Evolutionary conservation across 2,113 vertebrate genomes (phyloP).

Genomic region (Onychorhynchus coronatus): DNA sequence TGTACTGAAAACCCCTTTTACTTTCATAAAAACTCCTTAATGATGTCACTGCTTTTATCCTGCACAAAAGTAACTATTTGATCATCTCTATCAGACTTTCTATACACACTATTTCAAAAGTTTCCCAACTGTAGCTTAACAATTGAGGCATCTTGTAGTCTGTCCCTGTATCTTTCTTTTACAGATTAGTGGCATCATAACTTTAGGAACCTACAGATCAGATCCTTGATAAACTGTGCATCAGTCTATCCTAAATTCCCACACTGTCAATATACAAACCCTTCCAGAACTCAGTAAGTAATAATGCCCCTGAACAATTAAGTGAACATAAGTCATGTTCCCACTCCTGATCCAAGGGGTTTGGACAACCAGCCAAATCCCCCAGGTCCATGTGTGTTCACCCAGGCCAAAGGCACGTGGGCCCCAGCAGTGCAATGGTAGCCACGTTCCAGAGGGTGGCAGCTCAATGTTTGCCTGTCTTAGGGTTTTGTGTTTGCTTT

Average conservation of each 20-base stretch:
- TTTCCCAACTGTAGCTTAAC: neutral
- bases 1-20: neutral
- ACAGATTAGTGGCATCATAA: neutral
- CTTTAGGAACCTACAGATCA: neutral
- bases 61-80: neutral
- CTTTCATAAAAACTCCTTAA: neutral
- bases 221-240: neutral
- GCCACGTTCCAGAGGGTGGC: slow-evolving; percentile 17
- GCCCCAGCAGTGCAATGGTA: neutral
- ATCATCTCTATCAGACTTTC: neutral
- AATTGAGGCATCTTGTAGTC: neutral
- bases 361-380: neutral
- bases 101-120: neutral
- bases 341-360: neutral
- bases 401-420: neutral
- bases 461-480: neutral
- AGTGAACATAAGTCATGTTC: neutral
- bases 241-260: neutral
- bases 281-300: neutral
- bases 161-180: neutral
- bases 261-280: neutral
- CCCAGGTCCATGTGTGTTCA: rapidly evolving
- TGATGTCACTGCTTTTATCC: neutral
- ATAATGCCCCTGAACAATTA: neutral
- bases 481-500: neutral